phyloP scores from a whole-genome alignment of 2,888 invertebrate species.

The Mythimna loreyi region DNA sequence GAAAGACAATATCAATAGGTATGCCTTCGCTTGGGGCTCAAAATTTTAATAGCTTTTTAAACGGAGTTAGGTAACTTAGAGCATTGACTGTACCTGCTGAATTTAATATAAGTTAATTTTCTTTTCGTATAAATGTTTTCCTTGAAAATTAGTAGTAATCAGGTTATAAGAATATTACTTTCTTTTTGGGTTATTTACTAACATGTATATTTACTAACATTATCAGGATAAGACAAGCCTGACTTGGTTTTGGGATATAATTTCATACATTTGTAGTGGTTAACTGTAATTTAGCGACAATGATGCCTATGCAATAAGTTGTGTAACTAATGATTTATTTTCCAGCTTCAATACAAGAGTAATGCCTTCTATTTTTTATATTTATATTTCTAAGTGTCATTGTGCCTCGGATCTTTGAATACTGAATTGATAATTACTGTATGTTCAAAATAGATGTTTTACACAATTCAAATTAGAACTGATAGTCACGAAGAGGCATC shows the following conservation, averaged over 20 bases:
- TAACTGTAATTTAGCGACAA: not conserved
- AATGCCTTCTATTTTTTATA: not conserved
- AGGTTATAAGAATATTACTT: not conserved
- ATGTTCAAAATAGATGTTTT: too few relatives aligned
- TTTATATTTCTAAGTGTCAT: too few relatives aligned
- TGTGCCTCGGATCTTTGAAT: too few relatives aligned
- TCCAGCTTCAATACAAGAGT: not conserved
- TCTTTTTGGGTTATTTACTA: not conserved
- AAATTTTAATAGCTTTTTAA: too few relatives aligned
- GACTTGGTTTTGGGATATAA: not conserved
- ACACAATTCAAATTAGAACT: too few relatives aligned
- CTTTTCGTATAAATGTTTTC: not conserved
- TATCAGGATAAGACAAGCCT: not conserved
- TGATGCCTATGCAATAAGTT: not conserved
- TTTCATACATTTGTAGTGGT: not conserved
- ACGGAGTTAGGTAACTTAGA: too few relatives aligned
- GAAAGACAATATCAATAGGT: too few relatives aligned
- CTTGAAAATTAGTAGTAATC: not conserved
- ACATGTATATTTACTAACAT: not conserved
- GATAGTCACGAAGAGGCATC: too few relatives aligned
- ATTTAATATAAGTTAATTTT: too few relatives aligned
- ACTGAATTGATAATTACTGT: too few relatives aligned
- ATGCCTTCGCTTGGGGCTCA: too few relatives aligned
- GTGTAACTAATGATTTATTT: not conserved
- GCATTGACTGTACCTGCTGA: too few relatives aligned